Conservation (phyloP, 2,113 vertebrate genomes). For the Probosciger aterrimus region DNA sequence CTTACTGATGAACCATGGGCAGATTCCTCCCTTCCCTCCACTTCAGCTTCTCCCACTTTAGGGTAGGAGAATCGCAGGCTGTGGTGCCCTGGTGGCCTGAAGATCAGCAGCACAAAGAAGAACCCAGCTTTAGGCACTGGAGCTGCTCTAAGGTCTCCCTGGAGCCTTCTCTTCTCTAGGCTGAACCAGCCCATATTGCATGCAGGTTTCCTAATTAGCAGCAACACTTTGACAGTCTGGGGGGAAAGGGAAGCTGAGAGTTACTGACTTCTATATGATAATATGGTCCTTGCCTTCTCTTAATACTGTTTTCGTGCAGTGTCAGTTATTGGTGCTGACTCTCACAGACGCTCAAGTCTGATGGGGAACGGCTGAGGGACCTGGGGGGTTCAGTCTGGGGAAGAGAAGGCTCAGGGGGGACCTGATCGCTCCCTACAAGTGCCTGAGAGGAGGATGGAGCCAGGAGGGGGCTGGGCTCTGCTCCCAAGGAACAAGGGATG, state of each 20-base stretch:
- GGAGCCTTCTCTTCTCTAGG: background rate
- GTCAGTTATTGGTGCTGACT: background rate
- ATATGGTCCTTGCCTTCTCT: background rate
- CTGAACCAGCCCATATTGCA: background rate
- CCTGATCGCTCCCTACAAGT: background rate
- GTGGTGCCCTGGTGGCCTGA: background rate
- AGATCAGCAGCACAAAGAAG: background rate
- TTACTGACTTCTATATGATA: fast-evolving
- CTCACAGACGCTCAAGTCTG: background rate
- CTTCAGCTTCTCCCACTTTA: background rate
- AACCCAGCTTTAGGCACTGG: background rate
- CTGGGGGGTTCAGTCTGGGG: background rate
- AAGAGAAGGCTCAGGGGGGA: background rate
- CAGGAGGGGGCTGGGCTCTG: too few species aligned
- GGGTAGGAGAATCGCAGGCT: background rate
- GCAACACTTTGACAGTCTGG: background rate
- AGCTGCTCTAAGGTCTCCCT: background rate
- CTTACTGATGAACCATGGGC: background rate
- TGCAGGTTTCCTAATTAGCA: background rate
- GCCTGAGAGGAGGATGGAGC: too few species aligned
- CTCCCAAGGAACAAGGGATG: too few species aligned
- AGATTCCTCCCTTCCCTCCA: background rate
- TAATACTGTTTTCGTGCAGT: fast-evolving
- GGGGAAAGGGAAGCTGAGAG: background rate
- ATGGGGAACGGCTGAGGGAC: background rate